Evolutionary conservation across 2,888 invertebrate genomes (phyloP).

Genomic region (Priocnemis perturbator): DNA sequence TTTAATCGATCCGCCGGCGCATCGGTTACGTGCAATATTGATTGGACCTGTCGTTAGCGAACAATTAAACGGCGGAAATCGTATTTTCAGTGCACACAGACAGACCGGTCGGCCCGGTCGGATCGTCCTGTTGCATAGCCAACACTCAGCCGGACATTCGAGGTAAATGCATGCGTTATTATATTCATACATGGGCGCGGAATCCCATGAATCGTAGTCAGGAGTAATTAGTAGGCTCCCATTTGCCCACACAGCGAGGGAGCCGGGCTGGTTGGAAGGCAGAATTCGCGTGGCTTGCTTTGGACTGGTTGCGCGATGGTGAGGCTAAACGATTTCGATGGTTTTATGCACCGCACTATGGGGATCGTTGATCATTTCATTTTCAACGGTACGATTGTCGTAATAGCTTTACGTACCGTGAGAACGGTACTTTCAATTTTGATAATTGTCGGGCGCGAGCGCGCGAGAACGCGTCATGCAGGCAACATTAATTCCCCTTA

Average conservation of each 20-base stretch:
- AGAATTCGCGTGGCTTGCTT: neutral
- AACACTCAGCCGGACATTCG: neutral
- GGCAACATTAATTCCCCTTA: neutral
- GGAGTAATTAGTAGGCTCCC: slow-evolving; percentile 9
- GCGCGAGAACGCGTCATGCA: neutral
- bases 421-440: slow-evolving; percentile 3
- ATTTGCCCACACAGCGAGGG: neutral
- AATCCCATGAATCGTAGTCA: neutral
- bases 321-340: slow-evolving; percentile 1
- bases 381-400: slow-evolving; percentile 3
- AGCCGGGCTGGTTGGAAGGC: neutral
- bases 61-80: too few species aligned
- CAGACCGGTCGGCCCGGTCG: too few species aligned
- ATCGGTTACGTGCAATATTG: slow-evolving; percentile 1
- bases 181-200: slow-evolving; percentile 1
- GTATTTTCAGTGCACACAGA: too few species aligned
- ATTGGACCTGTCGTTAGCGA: neutral
- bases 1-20: too few species aligned
- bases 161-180: slow-evolving; percentile 7
- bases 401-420: slow-evolving; percentile 2
- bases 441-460: neutral
- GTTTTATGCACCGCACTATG: neutral
- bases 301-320: neutral
- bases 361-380: slow-evolving; percentile 1
- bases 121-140: slow-evolving; percentile 2